A percentile compares a stretch with the other conserved stretches of the same genome.
Evolutionary conservation across 2,113 vertebrate species (phyloP).

Genomic region (Arizona elegans): DNA sequence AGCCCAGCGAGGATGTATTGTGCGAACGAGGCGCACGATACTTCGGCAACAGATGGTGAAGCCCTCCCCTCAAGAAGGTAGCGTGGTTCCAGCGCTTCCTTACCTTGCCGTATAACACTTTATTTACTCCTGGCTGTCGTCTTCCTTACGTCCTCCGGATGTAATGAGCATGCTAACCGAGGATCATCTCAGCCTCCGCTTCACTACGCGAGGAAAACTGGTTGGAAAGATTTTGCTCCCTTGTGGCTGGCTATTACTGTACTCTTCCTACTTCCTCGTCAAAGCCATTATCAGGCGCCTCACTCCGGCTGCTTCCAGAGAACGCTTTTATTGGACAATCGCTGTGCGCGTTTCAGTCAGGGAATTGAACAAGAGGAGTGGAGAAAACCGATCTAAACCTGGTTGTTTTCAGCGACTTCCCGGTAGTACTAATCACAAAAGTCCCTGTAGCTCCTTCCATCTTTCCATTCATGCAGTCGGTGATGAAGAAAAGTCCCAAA

Average conservation of each 20-base stretch:
- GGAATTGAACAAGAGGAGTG: neutral
- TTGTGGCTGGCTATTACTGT: neutral
- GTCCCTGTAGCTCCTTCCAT: neutral
- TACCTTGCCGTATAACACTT: neutral
- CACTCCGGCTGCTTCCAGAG: too few relatives aligned
- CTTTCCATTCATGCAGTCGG: neutral
- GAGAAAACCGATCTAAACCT: too few relatives aligned
- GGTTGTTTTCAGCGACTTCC: neutral
- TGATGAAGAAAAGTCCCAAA: neutral
- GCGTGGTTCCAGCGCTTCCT: neutral
- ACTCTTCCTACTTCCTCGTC: neutral
- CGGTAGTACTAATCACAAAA: neutral
- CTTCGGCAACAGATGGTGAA: neutral
- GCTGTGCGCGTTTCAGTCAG: neutral
- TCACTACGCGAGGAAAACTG: neutral
- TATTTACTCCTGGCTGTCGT: neutral
- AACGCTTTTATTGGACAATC: neutral
- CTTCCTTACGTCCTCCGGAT: neutral
- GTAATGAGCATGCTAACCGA: neutral
- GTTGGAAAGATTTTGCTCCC: too few relatives aligned
- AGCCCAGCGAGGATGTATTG: neutral
- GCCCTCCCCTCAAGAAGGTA: too few relatives aligned
- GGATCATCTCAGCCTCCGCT: too few relatives aligned
- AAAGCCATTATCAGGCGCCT: neutral
- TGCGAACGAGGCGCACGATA: too few relatives aligned